Conservation (phyloP, 2,797 vertebrate species). For the Odontamblyopus rebecca region DNA sequence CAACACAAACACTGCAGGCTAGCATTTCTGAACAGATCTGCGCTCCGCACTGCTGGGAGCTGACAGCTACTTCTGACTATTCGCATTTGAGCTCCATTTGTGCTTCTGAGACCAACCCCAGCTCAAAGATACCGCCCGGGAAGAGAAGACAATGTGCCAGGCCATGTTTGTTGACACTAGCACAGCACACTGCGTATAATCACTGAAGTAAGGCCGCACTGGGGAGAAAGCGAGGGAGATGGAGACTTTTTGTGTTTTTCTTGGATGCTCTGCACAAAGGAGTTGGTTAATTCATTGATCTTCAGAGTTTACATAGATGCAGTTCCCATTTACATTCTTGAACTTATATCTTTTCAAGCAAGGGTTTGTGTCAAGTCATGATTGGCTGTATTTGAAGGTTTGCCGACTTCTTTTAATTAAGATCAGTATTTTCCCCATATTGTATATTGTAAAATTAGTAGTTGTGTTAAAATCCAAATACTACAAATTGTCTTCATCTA, state of each 20-base stretch:
- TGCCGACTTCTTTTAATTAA: too few species aligned
- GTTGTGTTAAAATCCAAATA: too few species aligned
- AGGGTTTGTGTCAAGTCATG: too few species aligned
- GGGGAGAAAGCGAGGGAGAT: not conserved
- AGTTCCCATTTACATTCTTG: not conserved
- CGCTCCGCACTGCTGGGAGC: slow-evolving; percentile 16
- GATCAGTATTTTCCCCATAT: too few species aligned
- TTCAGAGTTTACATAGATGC: not conserved
- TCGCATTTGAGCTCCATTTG: slow-evolving; percentile 17
- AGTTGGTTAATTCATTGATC: not conserved
- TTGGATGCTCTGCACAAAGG: not conserved
- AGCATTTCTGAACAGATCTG: not conserved
- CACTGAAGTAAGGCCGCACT: slow-evolving; percentile 10
- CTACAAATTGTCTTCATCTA: too few species aligned
- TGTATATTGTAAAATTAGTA: too few species aligned
- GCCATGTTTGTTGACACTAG: slow-evolving; percentile 23
- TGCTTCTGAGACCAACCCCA: slow-evolving; percentile 11
- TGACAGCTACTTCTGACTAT: slow-evolving; percentile 17
- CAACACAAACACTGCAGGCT: slow-evolving; percentile 24
- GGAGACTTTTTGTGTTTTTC: not conserved
- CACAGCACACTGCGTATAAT: slow-evolving; percentile 6
- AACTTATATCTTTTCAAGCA: too few species aligned
- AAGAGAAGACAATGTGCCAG: slow-evolving; percentile 16
- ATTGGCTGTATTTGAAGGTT: too few species aligned
- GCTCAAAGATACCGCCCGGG: slow-evolving; percentile 9